Percentiles rank a stretch among this genome's conserved stretches.
phyloP scores from a whole-genome alignment of 2,797 vertebrate genomes.

The Onychomys leucogaster region DNA sequence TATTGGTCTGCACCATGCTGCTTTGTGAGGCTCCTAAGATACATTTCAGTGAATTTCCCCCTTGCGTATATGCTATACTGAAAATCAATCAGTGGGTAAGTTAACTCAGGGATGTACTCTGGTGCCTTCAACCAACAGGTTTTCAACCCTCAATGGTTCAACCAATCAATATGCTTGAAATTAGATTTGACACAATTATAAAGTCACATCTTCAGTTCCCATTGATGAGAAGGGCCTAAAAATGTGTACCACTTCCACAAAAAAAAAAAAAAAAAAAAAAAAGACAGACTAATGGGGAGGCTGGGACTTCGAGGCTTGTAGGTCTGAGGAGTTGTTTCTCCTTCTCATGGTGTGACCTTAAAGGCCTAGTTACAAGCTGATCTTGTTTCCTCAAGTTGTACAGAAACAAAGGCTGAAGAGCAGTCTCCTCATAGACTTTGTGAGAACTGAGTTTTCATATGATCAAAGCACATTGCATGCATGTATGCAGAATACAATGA shows the following conservation, averaged over 20 bases:
- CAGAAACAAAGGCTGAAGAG: not conserved
- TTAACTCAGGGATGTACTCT: not conserved
- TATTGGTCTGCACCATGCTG: not conserved
- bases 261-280: not conserved
- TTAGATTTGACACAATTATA: not conserved
- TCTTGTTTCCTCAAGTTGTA: not conserved
- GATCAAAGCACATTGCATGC: not conserved
- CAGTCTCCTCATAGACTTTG: not conserved
- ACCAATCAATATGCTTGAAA: not conserved
- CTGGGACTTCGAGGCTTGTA: not conserved
- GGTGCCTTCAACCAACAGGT: rapidly evolving
- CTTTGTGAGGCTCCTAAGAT: not conserved
- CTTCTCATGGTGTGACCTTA: not conserved
- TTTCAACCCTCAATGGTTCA: not conserved
- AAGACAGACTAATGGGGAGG: rapidly evolving
- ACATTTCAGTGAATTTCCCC: not conserved
- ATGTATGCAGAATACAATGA: not conserved
- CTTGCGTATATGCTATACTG: too few relatives aligned
- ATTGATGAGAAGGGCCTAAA: not conserved
- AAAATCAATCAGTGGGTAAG: not conserved
- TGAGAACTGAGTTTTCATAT: not conserved
- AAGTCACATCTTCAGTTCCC: not conserved
- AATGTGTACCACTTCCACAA: not conserved
- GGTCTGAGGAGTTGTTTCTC: not conserved
- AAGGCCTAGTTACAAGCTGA: not conserved